Evolutionary conservation across 1,140 invertebrate genomes (phyloP), one percentile per base, ranked within the genome.

Genomic region (Periplaneta americana): DNA sequence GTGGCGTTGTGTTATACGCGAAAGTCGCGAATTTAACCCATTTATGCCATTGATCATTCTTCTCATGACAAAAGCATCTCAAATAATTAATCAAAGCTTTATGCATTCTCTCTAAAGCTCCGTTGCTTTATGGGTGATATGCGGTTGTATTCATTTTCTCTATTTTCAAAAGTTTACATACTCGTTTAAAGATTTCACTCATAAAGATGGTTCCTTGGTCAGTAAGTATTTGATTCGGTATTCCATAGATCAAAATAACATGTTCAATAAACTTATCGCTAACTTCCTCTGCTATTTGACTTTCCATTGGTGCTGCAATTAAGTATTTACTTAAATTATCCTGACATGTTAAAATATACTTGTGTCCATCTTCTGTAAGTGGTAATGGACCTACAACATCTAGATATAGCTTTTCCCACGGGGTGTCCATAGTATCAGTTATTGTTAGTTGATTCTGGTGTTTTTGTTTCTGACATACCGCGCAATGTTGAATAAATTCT

Each of bases 111-210:
- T 88, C 87, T 77, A 87, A 48, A n/a, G 85, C 84, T 13, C 86
- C 86, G 75, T 88, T 87, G 18, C 82, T 84, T 83, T 87, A 84
- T 74, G 87, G 86, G 75, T 85, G 85, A 81, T 85, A 85, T 28
- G 85, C 81, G 9, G 85, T 84, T 2, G 86, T 85, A 31, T 83
- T 79, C 22, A 87, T 80, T 57, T 86, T 82, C 79, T 84, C 85
- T 83, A 82, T 85, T 81, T 86, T 78, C 33, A 85, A 83, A 34
- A 84, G 28, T 79, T 83, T 84, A 66, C 84, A 84, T 66, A 86
- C 36, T 9, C 82, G 84, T 80, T 82, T 85, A 35, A 85, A 82
- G 36, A 85, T 35, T 80, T 84, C 34, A 13, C 75, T 78, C 0
- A 78, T 15, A 66, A 78, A 81, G 34, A 79, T 81, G 17, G 39